Conservation (phyloP, 2,888 invertebrate species). For the Amphipyra berbera region DNA sequence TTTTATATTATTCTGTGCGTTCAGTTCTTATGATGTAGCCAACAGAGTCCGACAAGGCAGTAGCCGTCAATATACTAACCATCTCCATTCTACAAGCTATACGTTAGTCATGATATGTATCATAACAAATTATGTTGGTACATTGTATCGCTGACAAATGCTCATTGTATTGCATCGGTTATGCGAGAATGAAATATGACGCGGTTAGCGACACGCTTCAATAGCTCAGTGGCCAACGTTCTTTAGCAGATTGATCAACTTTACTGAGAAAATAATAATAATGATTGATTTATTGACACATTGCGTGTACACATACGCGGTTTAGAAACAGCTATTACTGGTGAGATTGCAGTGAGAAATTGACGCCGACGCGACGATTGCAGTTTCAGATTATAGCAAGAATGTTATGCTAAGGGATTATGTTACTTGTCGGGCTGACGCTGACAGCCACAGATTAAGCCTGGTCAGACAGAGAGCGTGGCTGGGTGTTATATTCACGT, state of each 20-base stretch:
- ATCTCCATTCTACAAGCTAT: neutral
- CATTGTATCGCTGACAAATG: slow-evolving; percentile 22
- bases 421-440: too few species aligned
- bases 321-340: neutral
- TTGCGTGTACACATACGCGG: slow-evolving; percentile 23
- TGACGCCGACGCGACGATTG: neutral
- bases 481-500: too few species aligned
- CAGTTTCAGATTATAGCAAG: neutral
- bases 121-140: slow-evolving; percentile 18
- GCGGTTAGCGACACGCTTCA: slow-evolving; percentile 15
- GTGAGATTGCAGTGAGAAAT: slow-evolving; percentile 15
- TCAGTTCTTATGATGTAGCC: too few species aligned
- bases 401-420: neutral
- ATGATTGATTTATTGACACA: slow-evolving; percentile 27
- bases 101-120: slow-evolving; percentile 5
- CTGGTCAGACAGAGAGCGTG: too few species aligned
- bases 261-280: slow-evolving; percentile 12
- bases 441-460: too few species aligned
- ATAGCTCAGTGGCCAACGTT: slow-evolving; percentile 29
- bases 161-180: slow-evolving; percentile 13
- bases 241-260: slow-evolving; percentile 30
- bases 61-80: too few species aligned
- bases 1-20: too few species aligned
- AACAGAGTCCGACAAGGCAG: too few species aligned
- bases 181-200: slow-evolving; percentile 25